Percentiles rank a stretch among this genome's conserved stretches.
These are phyloP conservation scores for Cryptoprocta ferox DNA, from an alignment of 2,797 vertebrate species.

Conservation along the genomic window DNA sequence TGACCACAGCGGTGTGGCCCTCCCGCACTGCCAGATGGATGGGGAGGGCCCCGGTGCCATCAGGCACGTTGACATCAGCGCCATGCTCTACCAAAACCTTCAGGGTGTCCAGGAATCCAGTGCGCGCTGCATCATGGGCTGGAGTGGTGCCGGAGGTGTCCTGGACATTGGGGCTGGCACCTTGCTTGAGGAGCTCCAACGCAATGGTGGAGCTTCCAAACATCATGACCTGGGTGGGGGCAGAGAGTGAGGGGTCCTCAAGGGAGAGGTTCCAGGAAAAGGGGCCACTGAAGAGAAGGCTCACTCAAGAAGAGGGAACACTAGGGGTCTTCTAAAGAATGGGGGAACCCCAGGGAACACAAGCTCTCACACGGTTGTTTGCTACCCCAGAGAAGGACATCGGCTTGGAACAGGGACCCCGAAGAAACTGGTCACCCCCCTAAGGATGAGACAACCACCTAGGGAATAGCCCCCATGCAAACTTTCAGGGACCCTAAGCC, in stretches of 20 bases:
- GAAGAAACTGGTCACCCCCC: neutral
- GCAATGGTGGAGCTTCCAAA: slow-evolving; percentile 92
- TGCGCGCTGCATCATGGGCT: slow-evolving; percentile 92
- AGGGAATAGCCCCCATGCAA: neutral
- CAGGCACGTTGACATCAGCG: slow-evolving; percentile 89
- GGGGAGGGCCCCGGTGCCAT: slow-evolving; percentile 89
- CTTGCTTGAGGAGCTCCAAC: slow-evolving; percentile 91
- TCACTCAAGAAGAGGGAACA: neutral
- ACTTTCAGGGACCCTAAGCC: neutral
- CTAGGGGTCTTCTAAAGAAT: neutral
- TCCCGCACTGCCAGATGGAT: slow-evolving; percentile 92
- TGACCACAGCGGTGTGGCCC: slow-evolving; percentile 89
- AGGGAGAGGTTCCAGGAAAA: neutral
- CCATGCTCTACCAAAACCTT: slow-evolving; percentile 91
- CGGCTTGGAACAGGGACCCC: neutral
- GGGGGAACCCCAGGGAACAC: neutral
- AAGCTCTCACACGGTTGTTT: neutral
- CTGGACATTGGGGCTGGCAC: slow-evolving; percentile 92
- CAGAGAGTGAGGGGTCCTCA: neutral
- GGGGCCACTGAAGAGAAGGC: neutral
- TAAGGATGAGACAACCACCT: neutral
- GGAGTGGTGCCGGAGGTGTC: slow-evolving; percentile 91
- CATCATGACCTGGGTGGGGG: slow-evolving; percentile 93
- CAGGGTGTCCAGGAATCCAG: slow-evolving; percentile 93
- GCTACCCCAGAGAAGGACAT: neutral